These are phyloP conservation scores for Philypnodon macrostomus DNA, from an alignment of 2,797 vertebrate species.

Conservation along the genomic window DNA sequence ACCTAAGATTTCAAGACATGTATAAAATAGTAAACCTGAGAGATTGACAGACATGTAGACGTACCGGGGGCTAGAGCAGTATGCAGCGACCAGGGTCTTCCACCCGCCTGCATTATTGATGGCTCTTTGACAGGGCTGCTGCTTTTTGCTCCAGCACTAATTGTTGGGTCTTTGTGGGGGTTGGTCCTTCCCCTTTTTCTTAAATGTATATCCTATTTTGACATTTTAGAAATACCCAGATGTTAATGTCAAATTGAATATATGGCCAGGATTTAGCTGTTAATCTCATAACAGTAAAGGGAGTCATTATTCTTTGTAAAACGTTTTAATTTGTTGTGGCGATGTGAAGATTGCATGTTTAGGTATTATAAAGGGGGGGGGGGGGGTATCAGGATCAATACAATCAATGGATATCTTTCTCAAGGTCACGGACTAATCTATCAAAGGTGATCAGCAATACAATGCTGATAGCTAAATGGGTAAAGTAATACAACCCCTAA, in stretches of 20 bases:
- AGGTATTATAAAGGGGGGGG: conserved; percentile 31
- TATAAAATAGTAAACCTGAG: conserved; percentile 5
- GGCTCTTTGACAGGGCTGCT: conserved; percentile 59
- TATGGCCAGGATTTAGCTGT: too few relatives aligned
- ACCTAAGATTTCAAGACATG: conserved; percentile 10
- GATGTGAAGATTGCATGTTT: conserved; percentile 34
- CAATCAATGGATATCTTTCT: conserved; percentile 39
- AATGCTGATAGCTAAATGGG: conserved; percentile 35
- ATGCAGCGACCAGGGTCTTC: conserved; percentile 54
- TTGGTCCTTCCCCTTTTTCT: conserved; percentile 22
- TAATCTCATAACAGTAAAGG: too few relatives aligned
- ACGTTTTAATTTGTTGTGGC: conserved; percentile 2
- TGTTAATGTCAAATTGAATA: too few relatives aligned
- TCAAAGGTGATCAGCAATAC: conserved; percentile 44
- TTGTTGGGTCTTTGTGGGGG: conserved; percentile 50
- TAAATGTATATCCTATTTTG: neutral
- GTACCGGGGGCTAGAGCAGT: conserved; percentile 46
- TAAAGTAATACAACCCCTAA: too few relatives aligned
- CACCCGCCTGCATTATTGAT: conserved; percentile 78
- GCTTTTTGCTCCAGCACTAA: conserved; percentile 47
- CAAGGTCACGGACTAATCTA: conserved; percentile 62
- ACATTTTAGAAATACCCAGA: conserved; percentile 5
- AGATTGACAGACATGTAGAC: conserved; percentile 46
- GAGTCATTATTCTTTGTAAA: too few relatives aligned
- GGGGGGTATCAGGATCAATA: conserved; percentile 51